Evolutionary conservation across 2,797 vertebrate species (phyloP), one percentile per base, ranked within the genome.

Genomic region (Liparis tanakae): DNA sequence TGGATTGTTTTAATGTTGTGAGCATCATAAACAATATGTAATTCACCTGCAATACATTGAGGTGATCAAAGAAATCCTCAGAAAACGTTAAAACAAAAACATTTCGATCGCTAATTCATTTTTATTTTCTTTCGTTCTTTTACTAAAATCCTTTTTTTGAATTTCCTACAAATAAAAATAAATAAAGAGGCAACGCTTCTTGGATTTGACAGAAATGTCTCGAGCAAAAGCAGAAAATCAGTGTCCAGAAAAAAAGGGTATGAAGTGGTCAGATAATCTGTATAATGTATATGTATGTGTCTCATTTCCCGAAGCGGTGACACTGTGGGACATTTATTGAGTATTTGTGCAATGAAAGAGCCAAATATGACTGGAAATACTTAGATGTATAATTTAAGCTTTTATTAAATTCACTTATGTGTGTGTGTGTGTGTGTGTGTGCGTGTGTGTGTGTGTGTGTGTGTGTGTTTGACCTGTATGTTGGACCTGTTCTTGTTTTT

Each of bases 401-500:
- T 50, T 30, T 48, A 8, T 6, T 50, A 22, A 15, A 53, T 34
- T 43, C 25, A 51, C 14, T 1, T 44, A 15, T 44, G 12, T n/a
- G 18, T 25, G 22, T 48, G 54, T 39, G 36, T 44, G 43, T 44
- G 13, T 20, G n/a, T 30, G 22, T 48, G 33, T 48, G 55, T 39
- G 37, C 10, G 37, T 44, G 43, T 44, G 13, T 20, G n/a, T 30
- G 22, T 48, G 33, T 48, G 55, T 46, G 15, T 20, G n/a, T 30
- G 22, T 50, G 33, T 50, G 55, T 48, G 22, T n/a, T 67, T 15
- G 56, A 59, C 20, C 22, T 8, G 61, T 18, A 18, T 33, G 25
- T 55, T 1, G 6, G 1, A 22, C 10, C 51, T 68, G 43, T 17
- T 55, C 51, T 50, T 22, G n/a, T 48, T 68, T 74, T 62, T 70